Conservation (phyloP, 2,113 vertebrate genomes). For the Chrysochloris asiatica region DNA sequence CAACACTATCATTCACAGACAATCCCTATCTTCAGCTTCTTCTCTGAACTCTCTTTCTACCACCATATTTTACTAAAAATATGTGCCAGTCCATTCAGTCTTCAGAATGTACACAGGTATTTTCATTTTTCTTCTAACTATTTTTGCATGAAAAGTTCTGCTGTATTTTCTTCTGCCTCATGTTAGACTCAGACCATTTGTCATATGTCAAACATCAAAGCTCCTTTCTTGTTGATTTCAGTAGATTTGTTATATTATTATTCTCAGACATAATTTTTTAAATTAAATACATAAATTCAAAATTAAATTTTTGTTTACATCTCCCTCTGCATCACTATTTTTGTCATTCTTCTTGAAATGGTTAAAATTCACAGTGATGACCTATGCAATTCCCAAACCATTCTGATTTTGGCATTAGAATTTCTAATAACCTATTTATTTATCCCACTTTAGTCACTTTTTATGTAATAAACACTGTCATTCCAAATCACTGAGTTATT, state of each 20-base stretch:
- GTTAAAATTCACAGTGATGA: neutral
- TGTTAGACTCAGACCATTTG: neutral
- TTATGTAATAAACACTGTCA: no score
- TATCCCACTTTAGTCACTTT: no score
- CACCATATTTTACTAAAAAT: neutral
- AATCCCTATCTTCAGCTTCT: neutral
- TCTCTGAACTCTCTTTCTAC: neutral
- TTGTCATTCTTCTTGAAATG: neutral
- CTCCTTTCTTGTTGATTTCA: neutral
- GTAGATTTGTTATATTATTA: no score
- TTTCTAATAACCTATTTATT: neutral
- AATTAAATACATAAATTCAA: no score
- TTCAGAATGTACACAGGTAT: neutral
- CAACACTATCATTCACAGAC: neutral
- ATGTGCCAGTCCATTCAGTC: neutral
- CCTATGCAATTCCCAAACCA: neutral
- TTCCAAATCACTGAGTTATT: no score
- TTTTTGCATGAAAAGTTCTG: neutral
- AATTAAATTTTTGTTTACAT: no score
- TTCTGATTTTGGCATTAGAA: neutral
- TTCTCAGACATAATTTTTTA: no score
- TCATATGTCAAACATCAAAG: neutral
- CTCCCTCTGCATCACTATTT: neutral
- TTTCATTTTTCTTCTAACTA: neutral
- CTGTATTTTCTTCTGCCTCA: neutral